Conservation (phyloP, 2,113 vertebrate species). For the Sminthopsis crassicaudata region DNA sequence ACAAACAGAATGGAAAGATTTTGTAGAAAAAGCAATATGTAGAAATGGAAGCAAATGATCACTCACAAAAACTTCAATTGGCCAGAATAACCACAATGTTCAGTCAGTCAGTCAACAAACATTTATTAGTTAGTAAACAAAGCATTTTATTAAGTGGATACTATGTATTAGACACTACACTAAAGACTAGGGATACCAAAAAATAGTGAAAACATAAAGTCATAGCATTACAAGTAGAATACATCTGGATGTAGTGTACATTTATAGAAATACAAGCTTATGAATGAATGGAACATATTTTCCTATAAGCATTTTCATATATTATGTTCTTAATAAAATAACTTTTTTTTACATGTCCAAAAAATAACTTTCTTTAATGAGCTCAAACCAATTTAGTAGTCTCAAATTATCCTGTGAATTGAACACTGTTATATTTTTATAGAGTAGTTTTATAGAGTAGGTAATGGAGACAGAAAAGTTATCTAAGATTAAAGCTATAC, state of each 20-base stretch:
- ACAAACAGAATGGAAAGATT: neutral
- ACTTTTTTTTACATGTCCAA: too few relatives aligned
- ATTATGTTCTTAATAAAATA: slow-evolving; percentile 18
- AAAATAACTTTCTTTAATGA: too few relatives aligned
- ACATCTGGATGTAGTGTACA: slow-evolving; percentile 16
- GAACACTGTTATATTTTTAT: slow-evolving; percentile 33
- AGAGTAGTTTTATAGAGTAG: slow-evolving; percentile 42
- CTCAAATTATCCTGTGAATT: slow-evolving; percentile 47
- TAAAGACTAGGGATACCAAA: slow-evolving; percentile 12
- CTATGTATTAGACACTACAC: slow-evolving; percentile 23
- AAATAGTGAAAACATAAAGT: slow-evolving; percentile 55
- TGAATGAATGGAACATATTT: slow-evolving; percentile 17
- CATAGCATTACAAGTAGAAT: slow-evolving; percentile 45
- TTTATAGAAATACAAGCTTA: neutral
- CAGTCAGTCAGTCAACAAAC: neutral
- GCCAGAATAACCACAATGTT: neutral
- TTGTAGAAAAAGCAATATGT: neutral
- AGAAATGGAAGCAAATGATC: slow-evolving; percentile 54
- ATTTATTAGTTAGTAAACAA: neutral
- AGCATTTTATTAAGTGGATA: slow-evolving; percentile 42
- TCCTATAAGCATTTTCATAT: slow-evolving; percentile 27
- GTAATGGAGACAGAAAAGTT: neutral
- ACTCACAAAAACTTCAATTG: slow-evolving; percentile 39
- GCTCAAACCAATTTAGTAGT: slow-evolving; percentile 40
- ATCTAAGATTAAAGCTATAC: slow-evolving; percentile 8